Percentiles rank a stretch among this genome's conserved stretches.
Conservation (phyloP, 2,113 vertebrate genomes). For the Sphyrna mokarran region DNA sequence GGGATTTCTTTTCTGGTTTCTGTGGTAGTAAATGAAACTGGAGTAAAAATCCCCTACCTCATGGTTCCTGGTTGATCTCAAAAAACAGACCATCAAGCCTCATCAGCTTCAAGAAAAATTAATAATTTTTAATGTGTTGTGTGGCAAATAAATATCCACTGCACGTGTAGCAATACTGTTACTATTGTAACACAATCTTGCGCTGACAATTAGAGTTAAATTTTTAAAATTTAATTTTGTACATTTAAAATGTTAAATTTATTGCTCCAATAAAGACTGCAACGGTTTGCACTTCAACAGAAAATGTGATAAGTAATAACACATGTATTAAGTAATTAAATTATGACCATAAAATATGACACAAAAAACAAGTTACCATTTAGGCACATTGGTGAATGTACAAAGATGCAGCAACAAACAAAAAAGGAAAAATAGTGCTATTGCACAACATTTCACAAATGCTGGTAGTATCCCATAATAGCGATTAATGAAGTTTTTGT, state of each 20-base stretch:
- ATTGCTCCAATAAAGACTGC: background rate
- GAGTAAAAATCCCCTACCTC: background rate
- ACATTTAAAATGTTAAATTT: background rate
- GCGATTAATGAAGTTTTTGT: background rate
- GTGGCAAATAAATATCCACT: background rate
- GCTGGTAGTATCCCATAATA: background rate
- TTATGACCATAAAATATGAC: background rate
- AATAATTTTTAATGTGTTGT: background rate
- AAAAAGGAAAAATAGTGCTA: background rate
- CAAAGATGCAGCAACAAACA: background rate
- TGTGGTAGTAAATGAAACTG: background rate
- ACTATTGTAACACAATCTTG: background rate
- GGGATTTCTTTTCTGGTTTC: background rate
- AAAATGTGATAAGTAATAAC: background rate
- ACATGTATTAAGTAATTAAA: background rate
- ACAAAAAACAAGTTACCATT: background rate
- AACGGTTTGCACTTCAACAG: background rate
- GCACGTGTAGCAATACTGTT: background rate
- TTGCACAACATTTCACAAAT: background rate
- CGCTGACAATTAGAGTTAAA: background rate
- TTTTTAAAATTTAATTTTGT: background rate
- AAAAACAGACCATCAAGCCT: background rate
- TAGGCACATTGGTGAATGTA: constrained; percentile 8
- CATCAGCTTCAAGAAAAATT: background rate
- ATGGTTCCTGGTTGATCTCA: background rate